Conservation (phyloP, 2,113 vertebrate species). For the Lepus timidus region DNA sequence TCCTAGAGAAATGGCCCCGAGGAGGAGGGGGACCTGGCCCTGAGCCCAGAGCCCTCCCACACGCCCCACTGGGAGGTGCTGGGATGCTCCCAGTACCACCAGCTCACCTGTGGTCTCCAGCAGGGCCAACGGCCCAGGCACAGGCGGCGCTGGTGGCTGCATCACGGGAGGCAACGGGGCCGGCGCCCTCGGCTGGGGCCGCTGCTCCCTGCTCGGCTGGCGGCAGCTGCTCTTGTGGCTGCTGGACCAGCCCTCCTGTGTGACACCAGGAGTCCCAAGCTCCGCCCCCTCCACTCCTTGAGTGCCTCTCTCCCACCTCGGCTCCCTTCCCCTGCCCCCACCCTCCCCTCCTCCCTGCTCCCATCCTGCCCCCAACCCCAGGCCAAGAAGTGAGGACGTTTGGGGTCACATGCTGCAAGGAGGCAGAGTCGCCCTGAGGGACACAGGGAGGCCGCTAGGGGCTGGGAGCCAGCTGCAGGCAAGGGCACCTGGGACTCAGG, state of each 20-base stretch:
- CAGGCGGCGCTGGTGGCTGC: slow-evolving; percentile 41
- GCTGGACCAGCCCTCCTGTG: too few relatives aligned
- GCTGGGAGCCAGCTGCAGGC: too few relatives aligned
- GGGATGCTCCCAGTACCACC: neutral
- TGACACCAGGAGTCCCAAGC: too few relatives aligned
- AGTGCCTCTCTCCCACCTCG: too few relatives aligned
- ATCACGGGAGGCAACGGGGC: neutral
- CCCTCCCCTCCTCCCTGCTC: neutral
- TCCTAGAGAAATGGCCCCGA: neutral
- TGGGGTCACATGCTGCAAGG: too few relatives aligned
- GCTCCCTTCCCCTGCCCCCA: neutral
- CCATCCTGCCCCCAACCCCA: too few relatives aligned
- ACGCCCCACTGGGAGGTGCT: neutral
- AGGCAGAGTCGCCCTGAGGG: too few relatives aligned
- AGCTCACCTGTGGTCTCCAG: slow-evolving; percentile 85
- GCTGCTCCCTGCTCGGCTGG: neutral
- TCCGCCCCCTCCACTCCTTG: too few relatives aligned
- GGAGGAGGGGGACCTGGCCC: neutral
- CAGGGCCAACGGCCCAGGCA: slow-evolving; percentile 74
- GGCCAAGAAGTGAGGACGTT: too few relatives aligned
- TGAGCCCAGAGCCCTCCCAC: neutral
- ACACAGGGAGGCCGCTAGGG: too few relatives aligned
- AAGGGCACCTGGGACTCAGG: too few relatives aligned
- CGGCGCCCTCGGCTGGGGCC: neutral
- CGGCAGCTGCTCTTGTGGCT: neutral